Conservation (phyloP, 2,113 vertebrate genomes). For the Atherinomorus stipes region DNA sequence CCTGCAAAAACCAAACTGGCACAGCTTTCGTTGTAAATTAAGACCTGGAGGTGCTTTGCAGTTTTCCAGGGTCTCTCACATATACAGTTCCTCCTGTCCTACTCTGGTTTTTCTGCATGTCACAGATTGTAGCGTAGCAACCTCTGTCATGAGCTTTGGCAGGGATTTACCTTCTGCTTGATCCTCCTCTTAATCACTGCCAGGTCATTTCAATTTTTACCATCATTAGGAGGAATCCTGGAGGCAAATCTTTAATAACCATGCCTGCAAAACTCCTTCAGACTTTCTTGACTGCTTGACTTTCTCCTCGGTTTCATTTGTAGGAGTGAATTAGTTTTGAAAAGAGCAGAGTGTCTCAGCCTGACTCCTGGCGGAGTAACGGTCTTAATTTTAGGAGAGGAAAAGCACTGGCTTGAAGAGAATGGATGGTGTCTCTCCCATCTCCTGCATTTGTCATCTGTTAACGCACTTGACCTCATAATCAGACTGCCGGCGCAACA, state of each 20-base stretch:
- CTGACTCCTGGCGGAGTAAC: neutral
- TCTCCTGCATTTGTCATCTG: conserved; percentile 71
- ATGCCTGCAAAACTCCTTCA: neutral
- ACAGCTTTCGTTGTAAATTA: conserved; percentile 36
- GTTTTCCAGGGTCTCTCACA: conserved; percentile 38
- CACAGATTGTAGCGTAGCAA: conserved; percentile 42
- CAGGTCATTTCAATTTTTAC: conserved; percentile 28
- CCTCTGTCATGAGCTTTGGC: conserved; percentile 35
- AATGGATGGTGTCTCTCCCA: conserved; percentile 50
- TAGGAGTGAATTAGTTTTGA: conserved; percentile 17
- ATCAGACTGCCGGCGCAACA: conserved; percentile 72
- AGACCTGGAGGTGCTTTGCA: conserved; percentile 26
- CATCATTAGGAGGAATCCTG: conserved; percentile 24
- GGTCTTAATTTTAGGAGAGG: conserved; percentile 35
- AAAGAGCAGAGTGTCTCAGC: conserved; percentile 1
- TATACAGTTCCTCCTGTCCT: too few species aligned
- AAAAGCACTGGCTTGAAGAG: conserved; percentile 26
- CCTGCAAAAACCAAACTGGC: conserved; percentile 1
- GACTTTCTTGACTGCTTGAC: conserved; percentile 1
- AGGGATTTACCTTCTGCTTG: conserved; percentile 10
- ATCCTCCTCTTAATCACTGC: conserved; percentile 34
- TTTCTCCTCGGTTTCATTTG: conserved; percentile 25
- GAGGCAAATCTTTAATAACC: conserved; percentile 13
- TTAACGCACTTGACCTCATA: conserved; percentile 75
- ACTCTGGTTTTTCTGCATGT: conserved; percentile 10